Conservation (phyloP, 1,140 invertebrate species). For the Drosophila ananassae region DNA sequence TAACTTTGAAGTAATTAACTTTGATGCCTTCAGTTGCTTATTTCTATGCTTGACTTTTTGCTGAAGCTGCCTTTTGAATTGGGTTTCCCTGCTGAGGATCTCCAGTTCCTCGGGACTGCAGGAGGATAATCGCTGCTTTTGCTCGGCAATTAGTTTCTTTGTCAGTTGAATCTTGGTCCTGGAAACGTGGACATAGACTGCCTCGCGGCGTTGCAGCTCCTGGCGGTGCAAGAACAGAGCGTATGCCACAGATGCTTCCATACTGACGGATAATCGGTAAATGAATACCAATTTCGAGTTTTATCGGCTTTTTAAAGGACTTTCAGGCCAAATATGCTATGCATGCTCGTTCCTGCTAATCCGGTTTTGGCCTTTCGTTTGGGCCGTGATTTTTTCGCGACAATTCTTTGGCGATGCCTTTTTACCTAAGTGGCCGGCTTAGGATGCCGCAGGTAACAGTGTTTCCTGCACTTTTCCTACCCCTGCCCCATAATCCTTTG, state of each 20-base stretch:
- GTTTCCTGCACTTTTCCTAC: slow-evolving; percentile 10
- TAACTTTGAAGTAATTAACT: neutral
- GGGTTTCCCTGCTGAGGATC: slow-evolving; percentile 51
- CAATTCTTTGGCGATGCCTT: slow-evolving; percentile 43
- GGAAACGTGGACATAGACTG: slow-evolving; percentile 39
- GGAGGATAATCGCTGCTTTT: slow-evolving; percentile 44
- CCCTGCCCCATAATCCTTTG: slow-evolving; percentile 44
- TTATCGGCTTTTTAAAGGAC: slow-evolving; percentile 30
- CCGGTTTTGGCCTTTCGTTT: slow-evolving; percentile 18
- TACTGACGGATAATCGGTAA: slow-evolving; percentile 29
- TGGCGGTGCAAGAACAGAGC: slow-evolving; percentile 66
- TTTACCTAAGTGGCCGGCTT: slow-evolving; percentile 29
- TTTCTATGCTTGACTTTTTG: slow-evolving; percentile 49
- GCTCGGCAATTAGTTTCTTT: slow-evolving; percentile 43
- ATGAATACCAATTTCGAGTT: slow-evolving; percentile 32
- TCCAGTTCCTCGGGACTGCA: slow-evolving; percentile 63
- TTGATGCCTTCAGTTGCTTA: slow-evolving; percentile 45
- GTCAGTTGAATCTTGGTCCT: slow-evolving; percentile 61
- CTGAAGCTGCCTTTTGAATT: slow-evolving; percentile 53
- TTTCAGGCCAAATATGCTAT: slow-evolving; percentile 16
- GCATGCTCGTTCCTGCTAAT: slow-evolving; percentile 14
- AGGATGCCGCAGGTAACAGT: slow-evolving; percentile 30
- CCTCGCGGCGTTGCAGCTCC: slow-evolving; percentile 55
- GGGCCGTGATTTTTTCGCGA: slow-evolving; percentile 50
- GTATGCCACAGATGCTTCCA: slow-evolving; percentile 58